phyloP scores from a whole-genome alignment of 2,113 vertebrate genomes.

The Dissostichus mawsoni region DNA sequence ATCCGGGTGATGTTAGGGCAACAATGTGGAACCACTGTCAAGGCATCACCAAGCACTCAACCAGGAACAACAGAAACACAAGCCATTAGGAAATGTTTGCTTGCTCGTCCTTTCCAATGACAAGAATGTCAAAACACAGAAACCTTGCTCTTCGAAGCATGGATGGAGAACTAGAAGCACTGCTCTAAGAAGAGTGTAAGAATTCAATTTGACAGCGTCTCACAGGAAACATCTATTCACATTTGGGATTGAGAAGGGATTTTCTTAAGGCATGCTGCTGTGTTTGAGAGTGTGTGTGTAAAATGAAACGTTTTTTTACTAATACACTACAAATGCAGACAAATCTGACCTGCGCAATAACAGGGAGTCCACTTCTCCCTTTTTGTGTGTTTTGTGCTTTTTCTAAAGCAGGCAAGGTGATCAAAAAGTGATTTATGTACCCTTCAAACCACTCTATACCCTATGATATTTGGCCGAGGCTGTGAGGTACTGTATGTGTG shows the following conservation, averaged over 20 bases:
- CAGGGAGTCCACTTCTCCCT: slow-evolving; percentile 11
- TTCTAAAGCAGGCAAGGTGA: slow-evolving; percentile 57
- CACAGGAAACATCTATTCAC: slow-evolving; percentile 37
- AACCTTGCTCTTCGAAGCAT: slow-evolving; percentile 11
- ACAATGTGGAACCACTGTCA: slow-evolving; percentile 61
- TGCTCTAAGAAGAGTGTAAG: slow-evolving; percentile 18
- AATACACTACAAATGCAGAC: slow-evolving; percentile 19
- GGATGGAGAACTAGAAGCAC: slow-evolving; percentile 12
- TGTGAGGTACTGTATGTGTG: slow-evolving; percentile 10
- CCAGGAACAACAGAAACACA: slow-evolving; percentile 39
- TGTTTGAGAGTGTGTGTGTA: background rate
- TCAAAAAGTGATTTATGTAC: slow-evolving; percentile 76
- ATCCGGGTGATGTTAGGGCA: slow-evolving; percentile 58
- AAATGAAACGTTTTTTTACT: slow-evolving; percentile 25
- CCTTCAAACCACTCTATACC: slow-evolving; percentile 63
- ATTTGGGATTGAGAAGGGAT: slow-evolving; percentile 17
- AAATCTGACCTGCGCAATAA: slow-evolving; percentile 40
- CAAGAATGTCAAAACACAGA: slow-evolving; percentile 20
- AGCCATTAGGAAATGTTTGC: slow-evolving; percentile 30
- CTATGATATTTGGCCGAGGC: slow-evolving; percentile 62
- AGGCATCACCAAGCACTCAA: slow-evolving; percentile 43
- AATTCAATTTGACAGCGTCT: slow-evolving; percentile 32
- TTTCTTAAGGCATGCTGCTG: background rate
- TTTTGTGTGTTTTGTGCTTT: slow-evolving; percentile 38
- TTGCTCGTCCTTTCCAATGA: slow-evolving; percentile 25